phyloP scores from a whole-genome alignment of 2,888 invertebrate genomes.

The Euzetes globulus region DNA sequence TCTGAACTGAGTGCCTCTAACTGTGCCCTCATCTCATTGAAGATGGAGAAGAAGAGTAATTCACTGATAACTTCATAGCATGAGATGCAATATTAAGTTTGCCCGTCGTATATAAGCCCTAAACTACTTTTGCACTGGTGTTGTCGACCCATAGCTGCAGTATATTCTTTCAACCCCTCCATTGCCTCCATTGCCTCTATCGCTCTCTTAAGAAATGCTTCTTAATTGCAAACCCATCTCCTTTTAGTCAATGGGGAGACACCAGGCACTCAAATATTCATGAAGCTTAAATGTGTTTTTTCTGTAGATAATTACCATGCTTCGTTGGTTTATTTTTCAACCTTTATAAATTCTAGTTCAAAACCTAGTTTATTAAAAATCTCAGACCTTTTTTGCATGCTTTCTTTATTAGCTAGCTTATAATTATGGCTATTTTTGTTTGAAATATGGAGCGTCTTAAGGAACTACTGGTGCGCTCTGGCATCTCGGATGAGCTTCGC shows the following conservation, averaged over 20 bases:
- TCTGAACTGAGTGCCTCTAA: background rate
- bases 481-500: background rate
- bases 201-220: background rate
- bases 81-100: conserved; percentile 17
- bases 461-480: background rate
- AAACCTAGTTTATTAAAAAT: background rate
- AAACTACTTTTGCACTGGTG: no score
- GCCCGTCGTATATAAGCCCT: background rate
- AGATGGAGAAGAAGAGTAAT: background rate
- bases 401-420: no score
- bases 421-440: no score
- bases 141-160: background rate
- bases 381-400: no score
- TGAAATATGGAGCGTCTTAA: no score
- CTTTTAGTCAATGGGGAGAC: background rate
- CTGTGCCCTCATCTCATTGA: background rate
- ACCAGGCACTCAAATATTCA: no score
- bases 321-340: background rate
- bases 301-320: background rate
- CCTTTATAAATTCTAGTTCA: no score
- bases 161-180: background rate
- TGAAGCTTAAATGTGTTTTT: no score
- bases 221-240: conserved; percentile 25
- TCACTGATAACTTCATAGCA: conserved; percentile 15
- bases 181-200: background rate